These are phyloP conservation scores for Polydrusus tereticollis DNA, from an alignment of 2,888 invertebrate species.

Conservation along the genomic window DNA sequence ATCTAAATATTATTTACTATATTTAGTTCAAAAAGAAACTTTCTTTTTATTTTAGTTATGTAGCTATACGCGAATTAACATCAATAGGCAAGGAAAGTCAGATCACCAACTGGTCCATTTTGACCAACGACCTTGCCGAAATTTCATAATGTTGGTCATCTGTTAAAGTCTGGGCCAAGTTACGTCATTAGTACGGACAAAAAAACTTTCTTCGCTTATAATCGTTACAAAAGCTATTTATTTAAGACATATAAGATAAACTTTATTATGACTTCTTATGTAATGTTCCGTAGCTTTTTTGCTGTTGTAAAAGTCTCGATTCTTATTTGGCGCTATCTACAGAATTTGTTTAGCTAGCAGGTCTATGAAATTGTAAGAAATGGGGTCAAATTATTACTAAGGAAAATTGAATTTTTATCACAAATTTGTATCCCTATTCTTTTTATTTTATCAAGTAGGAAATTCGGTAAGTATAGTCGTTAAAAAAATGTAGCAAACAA, in stretches of 20 bases:
- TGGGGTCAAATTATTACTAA: background rate
- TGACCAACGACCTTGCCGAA: slow-evolving; percentile 19
- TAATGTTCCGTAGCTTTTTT: background rate
- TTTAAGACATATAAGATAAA: slow-evolving; percentile 12
- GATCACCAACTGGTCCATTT: background rate
- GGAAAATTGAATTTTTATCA: too few relatives aligned
- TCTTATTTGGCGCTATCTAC: slow-evolving; percentile 1
- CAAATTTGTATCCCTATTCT: too few relatives aligned
- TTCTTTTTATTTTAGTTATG: background rate
- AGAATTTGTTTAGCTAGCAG: background rate
- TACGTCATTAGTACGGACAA: background rate
- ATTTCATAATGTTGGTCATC: slow-evolving; percentile 23
- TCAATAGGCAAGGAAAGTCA: background rate
- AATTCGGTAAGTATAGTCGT: too few relatives aligned
- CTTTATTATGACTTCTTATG: background rate
- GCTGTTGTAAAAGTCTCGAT: background rate
- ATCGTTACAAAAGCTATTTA: slow-evolving; percentile 10
- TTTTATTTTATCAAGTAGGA: too few relatives aligned
- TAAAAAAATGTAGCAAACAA: too few relatives aligned
- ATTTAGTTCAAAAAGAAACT: too few relatives aligned
- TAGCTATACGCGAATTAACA: background rate
- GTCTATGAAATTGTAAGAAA: background rate
- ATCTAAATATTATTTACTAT: too few relatives aligned
- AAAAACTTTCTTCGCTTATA: slow-evolving; percentile 7
- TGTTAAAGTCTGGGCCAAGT: background rate